Evolutionary conservation across 2,797 vertebrate species (phyloP).

Genomic region (Tiaroga cobitis): DNA sequence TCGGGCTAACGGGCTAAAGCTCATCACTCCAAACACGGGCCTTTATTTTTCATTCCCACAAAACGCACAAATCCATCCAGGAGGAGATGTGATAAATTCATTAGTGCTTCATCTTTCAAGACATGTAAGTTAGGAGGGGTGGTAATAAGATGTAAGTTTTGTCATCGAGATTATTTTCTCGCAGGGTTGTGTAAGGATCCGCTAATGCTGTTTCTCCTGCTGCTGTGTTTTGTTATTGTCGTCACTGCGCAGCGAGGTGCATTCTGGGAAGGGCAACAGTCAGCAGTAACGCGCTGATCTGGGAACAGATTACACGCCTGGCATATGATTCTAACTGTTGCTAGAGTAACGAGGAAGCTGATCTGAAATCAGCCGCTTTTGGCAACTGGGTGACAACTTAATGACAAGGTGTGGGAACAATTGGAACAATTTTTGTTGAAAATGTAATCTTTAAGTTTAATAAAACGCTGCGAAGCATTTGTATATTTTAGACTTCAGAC

Average conservation of each 20-base stretch:
- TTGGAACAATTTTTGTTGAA: not conserved
- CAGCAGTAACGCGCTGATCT: not conserved
- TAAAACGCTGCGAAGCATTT: not conserved
- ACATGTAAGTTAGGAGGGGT: not conserved
- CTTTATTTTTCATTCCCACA: conserved; percentile 18
- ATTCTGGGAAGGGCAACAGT: conserved; percentile 68
- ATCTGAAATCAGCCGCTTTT: conserved; percentile 10
- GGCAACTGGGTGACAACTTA: not conserved
- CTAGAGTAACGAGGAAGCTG: not conserved
- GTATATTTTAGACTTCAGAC: no score
- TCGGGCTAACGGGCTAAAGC: conserved; percentile 51
- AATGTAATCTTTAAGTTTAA: not conserved
- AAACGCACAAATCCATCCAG: conserved; percentile 12
- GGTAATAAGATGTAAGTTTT: not conserved
- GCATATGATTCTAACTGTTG: not conserved
- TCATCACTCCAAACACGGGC: conserved; percentile 25
- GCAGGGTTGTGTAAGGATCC: conserved; percentile 10
- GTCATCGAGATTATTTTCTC: not conserved
- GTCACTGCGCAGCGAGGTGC: conserved; percentile 72
- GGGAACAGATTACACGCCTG: not conserved
- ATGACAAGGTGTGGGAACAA: not conserved
- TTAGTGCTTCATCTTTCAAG: not conserved
- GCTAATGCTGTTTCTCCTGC: conserved; percentile 53
- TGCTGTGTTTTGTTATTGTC: conserved; percentile 83
- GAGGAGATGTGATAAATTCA: not conserved